phyloP scores from a whole-genome alignment of 1,140 invertebrate genomes.

The Formica selysi region DNA sequence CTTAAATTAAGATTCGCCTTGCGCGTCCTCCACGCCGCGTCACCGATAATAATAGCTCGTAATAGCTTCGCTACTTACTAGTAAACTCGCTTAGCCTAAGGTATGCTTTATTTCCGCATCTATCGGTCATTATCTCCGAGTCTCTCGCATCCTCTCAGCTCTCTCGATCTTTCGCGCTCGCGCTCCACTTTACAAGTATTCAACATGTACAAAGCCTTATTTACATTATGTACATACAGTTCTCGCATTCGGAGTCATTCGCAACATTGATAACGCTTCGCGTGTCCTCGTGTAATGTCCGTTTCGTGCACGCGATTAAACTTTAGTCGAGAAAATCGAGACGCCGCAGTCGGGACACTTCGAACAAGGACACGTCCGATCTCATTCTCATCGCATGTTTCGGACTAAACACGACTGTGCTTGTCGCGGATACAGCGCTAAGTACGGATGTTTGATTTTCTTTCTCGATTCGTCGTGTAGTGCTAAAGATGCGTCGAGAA shows the following conservation, averaged over 20 bases:
- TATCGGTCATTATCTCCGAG: slow-evolving; percentile 59
- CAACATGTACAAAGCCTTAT: slow-evolving; percentile 86
- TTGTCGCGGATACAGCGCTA: not conserved
- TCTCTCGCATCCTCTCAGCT: slow-evolving; percentile 65
- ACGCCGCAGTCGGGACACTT: slow-evolving; percentile 9
- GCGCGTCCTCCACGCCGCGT: slow-evolving; percentile 72
- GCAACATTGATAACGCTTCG: slow-evolving; percentile 65
- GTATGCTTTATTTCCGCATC: slow-evolving; percentile 76
- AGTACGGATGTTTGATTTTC: slow-evolving; percentile 8
- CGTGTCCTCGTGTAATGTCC: slow-evolving; percentile 36
- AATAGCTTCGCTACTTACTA: slow-evolving; percentile 80
- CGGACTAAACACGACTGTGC: not conserved
- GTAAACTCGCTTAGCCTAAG: slow-evolving; percentile 78
- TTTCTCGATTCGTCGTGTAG: slow-evolving; percentile 1
- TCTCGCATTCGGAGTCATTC: slow-evolving; percentile 65
- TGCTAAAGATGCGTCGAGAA: slow-evolving; percentile 28
- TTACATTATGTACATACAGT: slow-evolving; percentile 85
- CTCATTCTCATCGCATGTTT: slow-evolving; percentile 30
- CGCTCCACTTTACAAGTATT: slow-evolving; percentile 84
- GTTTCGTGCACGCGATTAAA: slow-evolving; percentile 45
- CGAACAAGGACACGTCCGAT: not conserved
- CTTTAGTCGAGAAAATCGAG: slow-evolving; percentile 18
- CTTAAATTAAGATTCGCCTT: slow-evolving; percentile 82
- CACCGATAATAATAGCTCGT: slow-evolving; percentile 79
- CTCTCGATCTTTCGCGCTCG: slow-evolving; percentile 55